These are phyloP conservation scores for Notothenia coriiceps DNA, from an alignment of 2,113 vertebrate genomes.

Conservation along the genomic window DNA sequence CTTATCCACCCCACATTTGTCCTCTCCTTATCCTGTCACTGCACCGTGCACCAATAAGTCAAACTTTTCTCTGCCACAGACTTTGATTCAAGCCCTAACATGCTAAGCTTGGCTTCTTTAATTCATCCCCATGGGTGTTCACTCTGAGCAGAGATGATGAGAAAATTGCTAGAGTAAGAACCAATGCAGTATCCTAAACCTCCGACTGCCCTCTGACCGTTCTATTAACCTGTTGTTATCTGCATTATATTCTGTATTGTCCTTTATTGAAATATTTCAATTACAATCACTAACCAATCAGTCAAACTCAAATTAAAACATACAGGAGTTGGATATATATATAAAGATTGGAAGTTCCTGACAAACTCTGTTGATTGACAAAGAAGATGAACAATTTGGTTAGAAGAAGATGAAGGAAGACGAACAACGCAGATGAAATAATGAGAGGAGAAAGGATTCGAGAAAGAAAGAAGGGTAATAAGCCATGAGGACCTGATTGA, in stretches of 20 bases:
- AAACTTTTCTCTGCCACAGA: constrained; percentile 29
- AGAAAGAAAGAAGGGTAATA: constrained; percentile 36
- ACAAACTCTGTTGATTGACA: background rate
- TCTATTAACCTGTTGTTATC: background rate
- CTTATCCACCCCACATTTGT: background rate
- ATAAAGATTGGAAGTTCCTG: background rate
- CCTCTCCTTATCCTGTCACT: constrained; percentile 14
- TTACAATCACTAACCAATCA: background rate
- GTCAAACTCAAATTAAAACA: background rate
- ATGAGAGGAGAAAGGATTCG: background rate
- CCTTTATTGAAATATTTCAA: background rate
- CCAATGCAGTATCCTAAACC: background rate
- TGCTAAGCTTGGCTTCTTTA: constrained; percentile 42
- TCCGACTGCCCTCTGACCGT: background rate
- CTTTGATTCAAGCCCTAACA: constrained; percentile 30
- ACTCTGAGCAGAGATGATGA: constrained; percentile 50
- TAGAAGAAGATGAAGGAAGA: background rate
- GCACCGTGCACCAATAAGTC: background rate
- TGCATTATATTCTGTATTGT: background rate
- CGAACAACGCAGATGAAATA: background rate
- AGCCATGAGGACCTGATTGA: constrained; percentile 62
- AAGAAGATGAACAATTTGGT: too few species aligned
- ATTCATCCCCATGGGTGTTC: constrained; percentile 56
- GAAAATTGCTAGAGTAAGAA: constrained; percentile 65
- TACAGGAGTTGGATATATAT: background rate